These are phyloP conservation scores for Uromys caudimaculatus DNA, from an alignment of 2,797 vertebrate genomes.

Conservation along the genomic window DNA sequence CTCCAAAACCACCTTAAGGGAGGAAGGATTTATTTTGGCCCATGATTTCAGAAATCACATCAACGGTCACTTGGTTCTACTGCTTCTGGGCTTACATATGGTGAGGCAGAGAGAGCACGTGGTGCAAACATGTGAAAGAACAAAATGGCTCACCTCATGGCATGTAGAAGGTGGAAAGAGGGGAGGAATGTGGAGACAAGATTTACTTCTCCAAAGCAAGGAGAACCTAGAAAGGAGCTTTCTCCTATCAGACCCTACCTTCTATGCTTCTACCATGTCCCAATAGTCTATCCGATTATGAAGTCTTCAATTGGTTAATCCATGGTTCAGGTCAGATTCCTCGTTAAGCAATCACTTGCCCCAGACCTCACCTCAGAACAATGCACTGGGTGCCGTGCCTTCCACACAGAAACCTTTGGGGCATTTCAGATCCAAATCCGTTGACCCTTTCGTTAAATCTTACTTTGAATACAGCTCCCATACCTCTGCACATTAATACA, in stretches of 20 bases:
- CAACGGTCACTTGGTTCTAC: neutral
- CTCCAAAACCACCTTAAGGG: neutral
- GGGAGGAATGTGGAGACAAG: neutral
- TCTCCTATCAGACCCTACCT: neutral
- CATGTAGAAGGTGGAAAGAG: neutral
- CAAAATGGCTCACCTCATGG: neutral
- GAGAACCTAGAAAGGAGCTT: no score
- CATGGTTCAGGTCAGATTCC: neutral
- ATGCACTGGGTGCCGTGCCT: no score
- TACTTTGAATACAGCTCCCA: neutral
- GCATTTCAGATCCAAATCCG: neutral
- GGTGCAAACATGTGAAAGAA: neutral
- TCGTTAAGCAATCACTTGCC: neutral
- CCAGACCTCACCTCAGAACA: neutral
- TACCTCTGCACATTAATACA: neutral
- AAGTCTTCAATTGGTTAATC: neutral
- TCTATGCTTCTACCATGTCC: neutral
- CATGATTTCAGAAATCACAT: neutral
- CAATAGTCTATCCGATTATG: neutral
- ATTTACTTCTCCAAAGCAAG: no score
- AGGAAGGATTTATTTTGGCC: no score
- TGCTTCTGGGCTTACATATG: neutral
- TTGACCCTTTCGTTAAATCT: no score
- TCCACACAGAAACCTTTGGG: neutral
- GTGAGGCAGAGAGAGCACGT: neutral